A percentile compares a stretch with the other conserved stretches of the same genome.
Evolutionary conservation across 2,797 vertebrate species (phyloP).

Genomic region (Pipistrellus kuhlii): DNA sequence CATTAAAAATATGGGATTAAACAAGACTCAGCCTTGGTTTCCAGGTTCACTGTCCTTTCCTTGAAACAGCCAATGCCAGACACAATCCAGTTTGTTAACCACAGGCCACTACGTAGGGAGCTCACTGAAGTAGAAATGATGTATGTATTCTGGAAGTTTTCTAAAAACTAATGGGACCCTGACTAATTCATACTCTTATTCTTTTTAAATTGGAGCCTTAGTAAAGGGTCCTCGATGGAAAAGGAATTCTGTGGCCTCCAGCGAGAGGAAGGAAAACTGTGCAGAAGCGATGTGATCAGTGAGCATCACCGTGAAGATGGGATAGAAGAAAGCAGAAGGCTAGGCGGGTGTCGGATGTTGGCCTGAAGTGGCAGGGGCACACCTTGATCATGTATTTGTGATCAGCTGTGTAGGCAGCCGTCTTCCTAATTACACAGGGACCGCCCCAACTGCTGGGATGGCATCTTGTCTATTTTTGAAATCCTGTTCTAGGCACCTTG

Average conservation of each 20-base stretch:
- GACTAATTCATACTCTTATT: neutral
- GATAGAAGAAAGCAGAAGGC: neutral
- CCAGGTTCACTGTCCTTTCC: neutral
- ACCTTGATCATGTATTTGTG: neutral
- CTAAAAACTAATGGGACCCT: neutral
- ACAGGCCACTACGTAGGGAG: neutral
- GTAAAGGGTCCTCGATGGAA: neutral
- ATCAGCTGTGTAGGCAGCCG: neutral
- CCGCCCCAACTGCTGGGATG: neutral
- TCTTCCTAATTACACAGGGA: neutral
- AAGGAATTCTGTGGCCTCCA: neutral
- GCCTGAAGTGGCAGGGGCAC: fast-evolving
- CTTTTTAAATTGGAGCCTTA: neutral
- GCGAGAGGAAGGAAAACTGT: neutral
- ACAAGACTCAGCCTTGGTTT: neutral
- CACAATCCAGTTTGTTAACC: neutral
- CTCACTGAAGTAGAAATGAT: neutral
- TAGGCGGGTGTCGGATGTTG: neutral
- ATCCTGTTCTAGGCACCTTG: neutral
- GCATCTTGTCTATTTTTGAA: conserved; percentile 4
- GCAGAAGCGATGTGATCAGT: neutral
- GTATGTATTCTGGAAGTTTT: neutral
- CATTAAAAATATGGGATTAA: neutral
- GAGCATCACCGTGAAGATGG: neutral
- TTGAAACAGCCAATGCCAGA: neutral